Percentiles rank a stretch among this genome's conserved stretches.
Conservation (phyloP, 2,888 invertebrate genomes). For the Ornithoptera alexandrae region DNA sequence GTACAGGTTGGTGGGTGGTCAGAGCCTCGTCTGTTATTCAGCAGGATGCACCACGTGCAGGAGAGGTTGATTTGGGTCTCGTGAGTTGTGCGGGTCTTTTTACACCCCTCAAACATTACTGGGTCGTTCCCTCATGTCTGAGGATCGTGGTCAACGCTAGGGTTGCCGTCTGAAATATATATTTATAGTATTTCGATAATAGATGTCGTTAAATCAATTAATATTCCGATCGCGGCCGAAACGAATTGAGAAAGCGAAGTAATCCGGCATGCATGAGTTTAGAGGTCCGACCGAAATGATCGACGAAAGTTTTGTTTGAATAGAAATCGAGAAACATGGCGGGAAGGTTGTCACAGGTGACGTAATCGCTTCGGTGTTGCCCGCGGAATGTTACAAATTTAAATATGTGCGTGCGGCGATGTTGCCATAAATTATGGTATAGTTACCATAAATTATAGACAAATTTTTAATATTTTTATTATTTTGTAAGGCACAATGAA, state of each 20-base stretch:
- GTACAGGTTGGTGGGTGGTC: too few species aligned
- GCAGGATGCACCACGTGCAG: too few species aligned
- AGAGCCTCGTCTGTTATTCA: too few species aligned
- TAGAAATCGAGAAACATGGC: conserved; percentile 16
- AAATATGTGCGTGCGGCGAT: neutral
- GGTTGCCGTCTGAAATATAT: too few species aligned
- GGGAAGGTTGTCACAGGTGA: conserved; percentile 10
- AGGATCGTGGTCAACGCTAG: too few species aligned
- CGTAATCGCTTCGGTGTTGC: conserved; percentile 18
- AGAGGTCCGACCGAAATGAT: conserved; percentile 36
- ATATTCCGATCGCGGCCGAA: conserved; percentile 11
- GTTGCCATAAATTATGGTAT: neutral
- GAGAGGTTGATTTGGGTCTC: too few species aligned
- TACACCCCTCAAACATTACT: too few species aligned
- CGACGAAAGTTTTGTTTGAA: conserved; percentile 28
- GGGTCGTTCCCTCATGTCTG: too few species aligned
- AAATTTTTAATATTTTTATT: neutral
- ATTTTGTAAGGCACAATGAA: neutral
- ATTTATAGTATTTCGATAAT: conserved; percentile 8
- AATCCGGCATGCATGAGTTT: conserved; percentile 42
- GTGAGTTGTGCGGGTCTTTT: too few species aligned
- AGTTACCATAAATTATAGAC: neutral
- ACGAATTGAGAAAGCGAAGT: conserved; percentile 18
- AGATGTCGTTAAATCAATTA: conserved; percentile 28
- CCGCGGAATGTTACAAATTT: neutral